Evolutionary conservation across 2,888 invertebrate species (phyloP).

Genomic region (Limnephilus auricula): DNA sequence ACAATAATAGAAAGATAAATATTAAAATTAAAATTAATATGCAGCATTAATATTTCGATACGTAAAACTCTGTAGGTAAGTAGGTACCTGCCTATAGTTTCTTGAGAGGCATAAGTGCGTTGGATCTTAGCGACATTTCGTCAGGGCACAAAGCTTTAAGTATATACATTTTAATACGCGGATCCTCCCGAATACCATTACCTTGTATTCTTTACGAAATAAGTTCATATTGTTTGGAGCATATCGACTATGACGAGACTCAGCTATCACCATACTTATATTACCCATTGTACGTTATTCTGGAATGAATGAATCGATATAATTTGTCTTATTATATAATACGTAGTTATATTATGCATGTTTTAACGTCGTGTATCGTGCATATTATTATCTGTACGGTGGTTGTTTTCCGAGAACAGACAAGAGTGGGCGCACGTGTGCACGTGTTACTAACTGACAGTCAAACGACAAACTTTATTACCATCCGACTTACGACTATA

Average conservation of each 20-base stretch:
- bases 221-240: background rate
- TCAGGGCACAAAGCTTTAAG: too few relatives aligned
- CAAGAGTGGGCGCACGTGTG: conserved; percentile 3
- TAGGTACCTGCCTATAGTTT: too few relatives aligned
- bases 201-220: background rate
- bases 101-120: too few relatives aligned
- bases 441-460: background rate
- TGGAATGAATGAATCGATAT: background rate
- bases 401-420: conserved; percentile 5
- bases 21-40: too few relatives aligned
- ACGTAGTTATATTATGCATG: background rate
- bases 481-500: background rate
- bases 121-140: too few relatives aligned
- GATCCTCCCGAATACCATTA: background rate
- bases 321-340: background rate
- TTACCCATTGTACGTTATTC: background rate
- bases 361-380: conserved; percentile 2
- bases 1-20: too few relatives aligned
- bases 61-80: too few relatives aligned
- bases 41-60: too few relatives aligned
- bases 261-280: background rate
- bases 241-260: background rate
- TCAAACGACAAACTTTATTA: background rate
- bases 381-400: background rate
- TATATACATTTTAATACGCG: too few relatives aligned